Conservation (phyloP, 92 coral and sea anemone species). For the Actinostola sp. region DNA sequence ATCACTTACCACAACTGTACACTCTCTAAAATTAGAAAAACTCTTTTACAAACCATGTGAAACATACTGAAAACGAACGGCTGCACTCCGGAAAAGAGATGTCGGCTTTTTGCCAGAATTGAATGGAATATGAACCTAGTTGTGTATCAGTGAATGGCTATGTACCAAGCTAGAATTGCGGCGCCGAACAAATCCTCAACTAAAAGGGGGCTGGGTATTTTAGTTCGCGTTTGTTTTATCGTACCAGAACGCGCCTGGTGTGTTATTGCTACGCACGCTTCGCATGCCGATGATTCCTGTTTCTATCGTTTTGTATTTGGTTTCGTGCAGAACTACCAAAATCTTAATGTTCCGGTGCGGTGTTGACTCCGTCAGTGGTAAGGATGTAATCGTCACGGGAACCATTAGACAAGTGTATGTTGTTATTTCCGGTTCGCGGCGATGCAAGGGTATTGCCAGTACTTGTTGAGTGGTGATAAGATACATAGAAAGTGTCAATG, state of each 20-base stretch:
- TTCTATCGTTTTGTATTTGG: no score
- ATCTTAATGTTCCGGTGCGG: conserved; percentile 24
- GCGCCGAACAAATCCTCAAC: no score
- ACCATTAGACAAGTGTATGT: not conserved
- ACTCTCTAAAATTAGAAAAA: not conserved
- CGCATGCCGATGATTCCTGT: no score
- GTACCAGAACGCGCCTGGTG: no score
- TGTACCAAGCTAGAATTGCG: not conserved
- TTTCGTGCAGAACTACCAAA: conserved; percentile 22
- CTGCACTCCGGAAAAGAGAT: not conserved
- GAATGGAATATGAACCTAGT: no score
- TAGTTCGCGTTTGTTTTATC: no score
- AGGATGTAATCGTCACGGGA: not conserved
- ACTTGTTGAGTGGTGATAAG: conserved; percentile 19
- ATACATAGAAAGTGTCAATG: conserved; percentile 7
- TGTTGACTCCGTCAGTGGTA: conserved; percentile 2
- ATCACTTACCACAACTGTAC: conserved; percentile 1
- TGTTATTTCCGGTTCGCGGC: conserved; percentile 29
- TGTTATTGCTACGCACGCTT: no score
- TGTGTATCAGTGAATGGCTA: not conserved
- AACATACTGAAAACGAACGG: not conserved
- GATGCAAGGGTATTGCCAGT: not conserved
- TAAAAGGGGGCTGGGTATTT: no score
- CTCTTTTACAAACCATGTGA: not conserved
- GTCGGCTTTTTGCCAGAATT: not conserved